Conservation (phyloP, 1,140 invertebrate species). For the Subanguina moxae region DNA sequence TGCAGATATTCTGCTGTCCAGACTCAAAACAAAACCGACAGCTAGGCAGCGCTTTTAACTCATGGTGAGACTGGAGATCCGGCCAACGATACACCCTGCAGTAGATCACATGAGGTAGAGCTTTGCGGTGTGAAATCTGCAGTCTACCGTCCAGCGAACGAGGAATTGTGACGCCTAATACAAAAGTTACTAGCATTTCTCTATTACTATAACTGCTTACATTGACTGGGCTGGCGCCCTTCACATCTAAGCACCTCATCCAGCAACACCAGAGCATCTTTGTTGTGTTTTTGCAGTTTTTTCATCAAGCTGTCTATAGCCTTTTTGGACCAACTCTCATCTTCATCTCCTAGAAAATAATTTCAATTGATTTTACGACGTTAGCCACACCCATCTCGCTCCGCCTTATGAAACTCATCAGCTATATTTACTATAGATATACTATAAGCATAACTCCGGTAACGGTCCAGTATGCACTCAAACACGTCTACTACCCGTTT, state of each 20-base stretch:
- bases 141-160: conserved; percentile 87
- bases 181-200: background rate
- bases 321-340: conserved; percentile 85
- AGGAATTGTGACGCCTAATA: conserved; percentile 78
- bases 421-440: too few relatives aligned
- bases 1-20: conserved; percentile 62
- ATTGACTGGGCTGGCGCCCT: conserved; percentile 74
- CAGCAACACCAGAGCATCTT: conserved; percentile 86
- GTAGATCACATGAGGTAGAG: conserved; percentile 65
- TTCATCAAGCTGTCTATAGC: conserved; percentile 98
- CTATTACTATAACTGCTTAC: conserved; percentile 60
- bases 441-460: too few relatives aligned
- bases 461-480: too few relatives aligned
- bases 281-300: conserved; percentile 68
- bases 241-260: conserved; percentile 75
- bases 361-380: background rate
- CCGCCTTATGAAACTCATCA: background rate
- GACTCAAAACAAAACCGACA: conserved; percentile 49
- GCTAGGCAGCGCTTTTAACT: conserved; percentile 63
- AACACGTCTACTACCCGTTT: too few relatives aligned
- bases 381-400: background rate
- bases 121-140: conserved; percentile 58
- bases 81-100: conserved; percentile 70
- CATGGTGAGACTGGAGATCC: conserved; percentile 66
- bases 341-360: conserved; percentile 60